phyloP scores from a whole-genome alignment of 37 sponge, comb jelly and placozoan species.

The Cliona cf. orientalis region DNA sequence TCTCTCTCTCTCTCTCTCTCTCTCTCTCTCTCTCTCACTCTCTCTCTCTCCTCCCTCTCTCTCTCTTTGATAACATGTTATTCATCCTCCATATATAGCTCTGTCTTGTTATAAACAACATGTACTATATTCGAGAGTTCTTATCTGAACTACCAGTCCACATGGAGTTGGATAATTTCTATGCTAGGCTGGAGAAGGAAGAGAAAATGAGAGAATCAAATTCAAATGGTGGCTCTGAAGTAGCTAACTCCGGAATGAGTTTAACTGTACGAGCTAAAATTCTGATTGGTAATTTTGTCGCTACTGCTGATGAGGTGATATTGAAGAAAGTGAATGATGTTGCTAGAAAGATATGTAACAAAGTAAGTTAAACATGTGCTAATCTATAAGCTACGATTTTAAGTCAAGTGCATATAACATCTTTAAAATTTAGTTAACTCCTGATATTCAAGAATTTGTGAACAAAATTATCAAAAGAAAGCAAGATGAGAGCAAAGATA shows the following conservation, averaged over 20 bases:
- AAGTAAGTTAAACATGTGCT: background rate
- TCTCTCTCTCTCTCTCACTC: too few species aligned
- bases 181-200: slow-evolving; percentile 25
- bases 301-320: slow-evolving; percentile 45
- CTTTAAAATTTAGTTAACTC: background rate
- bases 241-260: too few species aligned
- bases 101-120: slow-evolving; percentile 54
- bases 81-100: slow-evolving; percentile 9
- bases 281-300: slow-evolving; percentile 16
- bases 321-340: slow-evolving; percentile 12
- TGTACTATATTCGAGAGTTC: slow-evolving; percentile 19
- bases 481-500: background rate
- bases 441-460: slow-evolving; percentile 1
- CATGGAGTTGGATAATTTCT: slow-evolving; percentile 27
- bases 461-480: background rate
- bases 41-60: background rate
- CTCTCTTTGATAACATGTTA: too few species aligned
- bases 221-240: too few species aligned
- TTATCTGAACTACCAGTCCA: slow-evolving; percentile 6
- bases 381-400: too few species aligned
- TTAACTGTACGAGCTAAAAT: background rate
- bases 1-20: too few species aligned
- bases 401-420: background rate
- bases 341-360: background rate
- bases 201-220: background rate